Evolutionary conservation across 2,113 vertebrate genomes (phyloP).

Genomic region (Rhynchopsitta pachyrhyncha): DNA sequence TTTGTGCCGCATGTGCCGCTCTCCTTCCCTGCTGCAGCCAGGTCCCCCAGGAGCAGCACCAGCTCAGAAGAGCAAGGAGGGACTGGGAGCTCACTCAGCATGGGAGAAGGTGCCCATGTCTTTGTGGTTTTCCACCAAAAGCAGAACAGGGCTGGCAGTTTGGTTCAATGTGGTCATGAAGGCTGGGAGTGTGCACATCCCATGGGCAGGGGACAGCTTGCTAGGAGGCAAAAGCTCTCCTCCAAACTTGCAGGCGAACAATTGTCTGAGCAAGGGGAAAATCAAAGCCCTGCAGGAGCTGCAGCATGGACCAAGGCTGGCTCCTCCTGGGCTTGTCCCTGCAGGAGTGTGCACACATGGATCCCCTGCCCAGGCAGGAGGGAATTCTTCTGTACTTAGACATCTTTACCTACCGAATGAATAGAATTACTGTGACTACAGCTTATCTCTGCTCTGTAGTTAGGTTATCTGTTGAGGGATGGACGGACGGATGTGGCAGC

Average conservation of each 20-base stretch:
- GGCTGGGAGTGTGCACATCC: accelerated
- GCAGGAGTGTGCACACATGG: background rate
- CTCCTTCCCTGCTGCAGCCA: background rate
- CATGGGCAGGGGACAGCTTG: background rate
- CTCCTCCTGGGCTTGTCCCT: background rate
- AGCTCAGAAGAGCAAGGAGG: background rate
- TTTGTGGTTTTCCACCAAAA: background rate
- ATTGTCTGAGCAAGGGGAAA: background rate
- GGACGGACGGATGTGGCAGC: background rate
- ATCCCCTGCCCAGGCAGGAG: background rate
- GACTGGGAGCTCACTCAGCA: background rate
- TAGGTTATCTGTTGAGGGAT: background rate
- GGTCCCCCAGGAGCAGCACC: background rate
- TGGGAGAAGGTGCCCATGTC: background rate
- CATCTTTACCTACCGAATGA: background rate
- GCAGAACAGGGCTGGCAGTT: background rate
- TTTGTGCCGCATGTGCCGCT: background rate
- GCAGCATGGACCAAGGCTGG: background rate
- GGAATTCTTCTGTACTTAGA: background rate
- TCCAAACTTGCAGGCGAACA: background rate
- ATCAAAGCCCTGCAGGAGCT: background rate
- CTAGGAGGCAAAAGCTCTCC: background rate
- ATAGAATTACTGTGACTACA: background rate
- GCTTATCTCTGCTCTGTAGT: background rate
- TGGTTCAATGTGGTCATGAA: background rate